Base-by-base conservation (phyloP, 2,797 vertebrate genomes). In the Pseudocheirus occidentalis region DNA sequence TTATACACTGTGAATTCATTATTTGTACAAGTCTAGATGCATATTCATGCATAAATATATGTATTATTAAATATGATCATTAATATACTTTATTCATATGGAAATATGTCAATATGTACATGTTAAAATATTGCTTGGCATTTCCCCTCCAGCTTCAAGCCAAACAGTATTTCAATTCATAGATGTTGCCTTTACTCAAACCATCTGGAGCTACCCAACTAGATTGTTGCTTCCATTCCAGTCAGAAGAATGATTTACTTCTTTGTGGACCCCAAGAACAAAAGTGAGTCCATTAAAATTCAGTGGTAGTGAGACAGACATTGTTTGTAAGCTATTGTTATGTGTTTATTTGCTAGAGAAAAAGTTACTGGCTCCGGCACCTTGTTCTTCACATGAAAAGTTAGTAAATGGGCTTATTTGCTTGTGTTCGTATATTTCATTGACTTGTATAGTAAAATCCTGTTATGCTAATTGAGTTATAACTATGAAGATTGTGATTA, bases 81-180 rank as follows among this genome's bases (percentile, higher is more conserved):
- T 40, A 46, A 89, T 91, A 0, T 4, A 92, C 66, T 95, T 95
- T 95, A 92, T 58, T 95, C 87, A 91, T 50, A 10, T 55, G 54
- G 95, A 97, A 94, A 94, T 93, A 54, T 53, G 90, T 29, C 54
- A 92, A 58, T 24, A 1, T 24, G 3, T 92, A 27, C 89, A 31
- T 10, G 91, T 50, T 89, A 90, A 90, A 95, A 59, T 53, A 13
- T 28, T 34, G 53, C 89, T 55, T 53, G 59, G 52, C 27, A n/a
- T 93, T 96, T 93, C 10, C 92, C 89, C 59, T 13, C 91, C 73
- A 92, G 28, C 66, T 96, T 96, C 92, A n/a, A 46, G 92, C 40
- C 28, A 93, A 73, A 5, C 62, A 14, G 53, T 87, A 13, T 28
- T 0, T 14, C 52, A 31, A 34, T 50, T 59, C 50, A 13, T 14